phyloP scores from a whole-genome alignment of 2,888 invertebrate species.

The Cephus nigrinus region DNA sequence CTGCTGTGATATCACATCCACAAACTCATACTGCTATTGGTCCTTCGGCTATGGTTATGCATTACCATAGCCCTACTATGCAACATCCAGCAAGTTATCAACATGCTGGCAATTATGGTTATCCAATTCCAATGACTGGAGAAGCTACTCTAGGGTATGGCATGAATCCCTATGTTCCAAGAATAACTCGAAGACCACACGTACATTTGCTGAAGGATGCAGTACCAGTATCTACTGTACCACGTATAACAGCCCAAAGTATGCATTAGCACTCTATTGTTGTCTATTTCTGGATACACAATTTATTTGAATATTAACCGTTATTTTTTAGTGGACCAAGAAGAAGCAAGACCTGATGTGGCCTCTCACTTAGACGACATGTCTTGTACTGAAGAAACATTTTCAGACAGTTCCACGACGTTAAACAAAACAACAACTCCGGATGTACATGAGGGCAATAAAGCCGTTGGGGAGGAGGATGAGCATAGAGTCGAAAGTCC shows the following conservation, averaged over 20 bases:
- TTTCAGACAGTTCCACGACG: constrained; percentile 33
- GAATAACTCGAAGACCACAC: neutral
- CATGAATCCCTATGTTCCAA: neutral
- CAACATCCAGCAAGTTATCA: neutral
- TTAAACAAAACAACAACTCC: constrained; percentile 48
- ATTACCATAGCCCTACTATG: neutral
- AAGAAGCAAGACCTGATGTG: neutral
- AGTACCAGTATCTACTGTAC: neutral
- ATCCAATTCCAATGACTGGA: neutral
- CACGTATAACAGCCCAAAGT: neutral
- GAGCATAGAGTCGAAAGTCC: constrained; percentile 50
- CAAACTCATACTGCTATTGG: neutral
- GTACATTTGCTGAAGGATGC: neutral
- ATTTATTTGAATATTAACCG: neutral
- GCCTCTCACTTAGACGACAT: neutral
- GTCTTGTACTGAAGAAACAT: constrained; percentile 33
- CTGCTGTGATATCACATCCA: neutral
- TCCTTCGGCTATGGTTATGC: neutral
- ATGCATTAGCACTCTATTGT: neutral
- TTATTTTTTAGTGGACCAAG: neutral
- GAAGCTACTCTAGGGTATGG: neutral
- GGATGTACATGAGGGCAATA: constrained; percentile 53
- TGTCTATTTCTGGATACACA: neutral
- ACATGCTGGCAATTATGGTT: neutral
- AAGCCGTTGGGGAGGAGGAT: constrained; percentile 39